Base-by-base conservation (phyloP, 2,888 invertebrate species). In the Teleogryllus oceanicus region DNA sequence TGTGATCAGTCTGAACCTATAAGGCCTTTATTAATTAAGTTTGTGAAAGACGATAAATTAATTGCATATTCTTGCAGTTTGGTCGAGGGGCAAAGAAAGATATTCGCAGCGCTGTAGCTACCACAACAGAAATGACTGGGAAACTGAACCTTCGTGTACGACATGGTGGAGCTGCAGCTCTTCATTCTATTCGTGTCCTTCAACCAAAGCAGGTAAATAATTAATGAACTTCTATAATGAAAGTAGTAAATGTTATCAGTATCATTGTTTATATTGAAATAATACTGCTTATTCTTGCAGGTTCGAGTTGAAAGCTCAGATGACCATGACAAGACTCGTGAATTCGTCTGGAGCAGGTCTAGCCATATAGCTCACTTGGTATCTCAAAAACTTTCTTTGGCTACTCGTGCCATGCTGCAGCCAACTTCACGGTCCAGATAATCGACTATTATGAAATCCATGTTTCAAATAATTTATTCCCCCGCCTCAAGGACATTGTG, bases 61-160 rank as follows among this genome's bases (percentile, higher is more conserved):
- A 37, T 37, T 37, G 37, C 5, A 5, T 8, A 2, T 82, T 79
- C 80, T 86, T 87, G 50, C 84, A 92, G 91, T 92, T 94, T 84
- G 94, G 94, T 76, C 91, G 93, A 82, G 94, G 94, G 75, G 92
- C 92, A 74, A 93, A 94, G 84, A 92, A 94, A 84, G 94, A 94
- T 87, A 88, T 95, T 81, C 92, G 95, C 86, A 95, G 94, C 83
- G 96, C 96, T 2, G 95, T 95, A 0, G 95, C 95, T 0, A 94
- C 94, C 4, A 96, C 95, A 1, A 94, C 94, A 2, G 95, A 95
- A 88, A 95, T 96, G 94, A 90, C 91, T 78, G 95, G 95, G 50
- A 92, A 92, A 86, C 88, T 96, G 81, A 94, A 92, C 84, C 88
- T 96, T 83, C 90, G 93, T 84, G 92, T 96, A 76, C 89, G 94